Evolutionary conservation across 2,888 invertebrate species (phyloP), one percentile per base, ranked within the genome.

Genomic region (Pterobdella sp.): DNA sequence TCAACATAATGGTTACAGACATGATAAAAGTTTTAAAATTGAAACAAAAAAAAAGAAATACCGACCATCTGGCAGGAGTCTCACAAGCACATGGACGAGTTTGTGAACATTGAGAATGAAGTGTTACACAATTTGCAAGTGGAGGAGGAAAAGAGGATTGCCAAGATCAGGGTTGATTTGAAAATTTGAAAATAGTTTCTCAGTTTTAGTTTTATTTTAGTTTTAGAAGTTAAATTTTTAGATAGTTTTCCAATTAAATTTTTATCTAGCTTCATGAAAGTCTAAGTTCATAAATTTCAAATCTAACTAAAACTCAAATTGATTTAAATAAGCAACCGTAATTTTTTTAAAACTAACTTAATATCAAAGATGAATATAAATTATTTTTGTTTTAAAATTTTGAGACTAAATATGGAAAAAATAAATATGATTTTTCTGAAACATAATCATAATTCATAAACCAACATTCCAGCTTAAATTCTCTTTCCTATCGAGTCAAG

Each of bases 61-160:
- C 10, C 10, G 42, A 4, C 26, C 26, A 26, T 7, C 60, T 56
- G 4, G 26, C 74, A 82, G 82, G 98, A 98, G 86, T 95, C 95
- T 52, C 84, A 85, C 79, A 84, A 84, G 75, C 79, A 82, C 76
- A 82, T 84, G 77, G 81, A 81, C 63, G 83, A 83, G 76, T 78
- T 80, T 74, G 81, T 79, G 63, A 78, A 81, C 74, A 74, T 80
- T 73, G 79, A 80, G 72, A 77, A 78, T 73, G 78, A 80, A 75
- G 77, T 74, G 34, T 31, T 71, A 35, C 70, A 74, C n/a, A 70
- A 74, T 26, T 71, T 74, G 31, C 71, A 74, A 26, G 66, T 52
- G 18, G 74, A 74, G 42, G 73, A 69, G 32, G 65, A 35, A 31
- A 32, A 64, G 32, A 73, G 49, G 26, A 32, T 71, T 1, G 71